Base-by-base conservation (phyloP, 2,113 vertebrate species). In the Nesogale talazaci region DNA sequence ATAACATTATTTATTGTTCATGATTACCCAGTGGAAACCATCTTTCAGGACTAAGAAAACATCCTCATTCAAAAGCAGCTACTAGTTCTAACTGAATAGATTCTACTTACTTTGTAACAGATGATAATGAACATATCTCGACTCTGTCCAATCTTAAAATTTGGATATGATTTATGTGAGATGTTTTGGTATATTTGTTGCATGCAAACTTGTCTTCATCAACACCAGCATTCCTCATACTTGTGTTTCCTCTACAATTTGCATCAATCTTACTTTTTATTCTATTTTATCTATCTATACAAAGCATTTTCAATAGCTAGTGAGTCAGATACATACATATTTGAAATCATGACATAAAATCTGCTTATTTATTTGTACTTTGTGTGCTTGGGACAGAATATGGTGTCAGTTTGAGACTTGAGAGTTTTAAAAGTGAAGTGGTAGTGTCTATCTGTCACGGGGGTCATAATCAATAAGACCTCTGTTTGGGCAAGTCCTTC, bases 251-350 rank as follows among this genome's bases (percentile, higher is more conserved):
- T 63, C 59, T 3, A 6, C 27, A 29, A 11, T 81, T 6, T 4
- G 65, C 57, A 40, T 19, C 6, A 17, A 0, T 89, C 19, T 81
- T 34, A 38, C 25, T 9, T 65, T 65, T 65, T 31, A 10, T 69
- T 10, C n/a, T 59, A 1, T 11, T 57, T 4, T 69, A 27, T 1
- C 0, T 11, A 81, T n/a, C 19, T 65, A 75, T 19, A 9, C 0
- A 83, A 8, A 90, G 76, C 2, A 25, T 22, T 12, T 84, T 69
- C 10, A 59, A 3, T 29, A 52, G 14, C 46, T 52, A 52, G 46
- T 52, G 46, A 52, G 10, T 52, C 46, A 52, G 46, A 61, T 14
- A 61, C 22, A n/a, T 15, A 57, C 57, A n/a, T 56, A 31, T 61
- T 74, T 83, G 72, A 89, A 81, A 65, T 52, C 3, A 38, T 69